These are phyloP conservation scores for Neuroterus valhalla DNA, from an alignment of 1,140 invertebrate species.

Conservation along the genomic window DNA sequence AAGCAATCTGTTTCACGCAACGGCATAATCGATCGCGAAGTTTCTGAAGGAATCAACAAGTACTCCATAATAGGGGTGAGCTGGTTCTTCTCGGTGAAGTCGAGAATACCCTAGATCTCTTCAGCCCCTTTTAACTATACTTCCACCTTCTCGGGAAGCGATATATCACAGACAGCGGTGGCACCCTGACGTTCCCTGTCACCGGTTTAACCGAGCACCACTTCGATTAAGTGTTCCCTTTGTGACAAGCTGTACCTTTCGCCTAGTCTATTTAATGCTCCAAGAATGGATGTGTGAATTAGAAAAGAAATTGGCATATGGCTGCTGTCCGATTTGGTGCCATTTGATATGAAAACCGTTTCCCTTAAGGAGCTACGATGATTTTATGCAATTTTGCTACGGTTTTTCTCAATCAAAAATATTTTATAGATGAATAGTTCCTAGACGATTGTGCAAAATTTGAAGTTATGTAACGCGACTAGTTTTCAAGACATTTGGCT, in stretches of 20 bases:
- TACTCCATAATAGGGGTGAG: slow-evolving; percentile 48
- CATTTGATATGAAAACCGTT: no score
- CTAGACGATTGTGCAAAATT: no score
- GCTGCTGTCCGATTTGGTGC: no score
- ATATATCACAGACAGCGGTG: slow-evolving; percentile 68
- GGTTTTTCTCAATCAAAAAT: no score
- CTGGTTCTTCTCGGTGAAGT: slow-evolving; percentile 51
- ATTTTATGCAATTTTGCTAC: no score
- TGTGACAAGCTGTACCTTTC: slow-evolving; percentile 61
- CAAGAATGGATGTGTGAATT: slow-evolving; percentile 42
- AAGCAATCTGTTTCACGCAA: slow-evolving; percentile 17
- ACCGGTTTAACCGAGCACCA: slow-evolving; percentile 70
- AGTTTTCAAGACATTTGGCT: no score
- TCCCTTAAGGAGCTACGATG: no score
- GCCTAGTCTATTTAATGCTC: slow-evolving; percentile 47
- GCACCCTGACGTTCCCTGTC: slow-evolving; percentile 69
- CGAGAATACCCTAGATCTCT: slow-evolving; percentile 43
- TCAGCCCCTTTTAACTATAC: slow-evolving; percentile 50
- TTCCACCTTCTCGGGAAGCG: slow-evolving; percentile 62
- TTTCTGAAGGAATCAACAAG: slow-evolving; percentile 70
- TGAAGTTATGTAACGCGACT: no score
- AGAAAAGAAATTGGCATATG: slow-evolving; percentile 9
- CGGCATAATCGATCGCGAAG: slow-evolving; percentile 44
- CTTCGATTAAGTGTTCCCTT: slow-evolving; percentile 71
- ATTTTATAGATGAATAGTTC: no score